Conservation (phyloP, 2,113 vertebrate genomes). For the Fregata magnificens region DNA sequence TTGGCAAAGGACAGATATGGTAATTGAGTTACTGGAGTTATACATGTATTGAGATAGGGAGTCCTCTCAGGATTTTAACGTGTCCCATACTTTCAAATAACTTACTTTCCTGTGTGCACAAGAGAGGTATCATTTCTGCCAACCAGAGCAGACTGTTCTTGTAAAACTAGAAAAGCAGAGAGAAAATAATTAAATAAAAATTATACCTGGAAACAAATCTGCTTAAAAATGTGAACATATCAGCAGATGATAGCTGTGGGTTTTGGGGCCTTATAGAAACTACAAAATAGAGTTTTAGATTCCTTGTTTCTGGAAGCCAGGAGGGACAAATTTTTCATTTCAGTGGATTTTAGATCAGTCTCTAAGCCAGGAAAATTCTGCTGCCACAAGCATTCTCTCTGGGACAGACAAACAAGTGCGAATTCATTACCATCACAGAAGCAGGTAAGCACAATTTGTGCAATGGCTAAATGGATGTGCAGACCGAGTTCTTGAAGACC, state of each 20-base stretch:
- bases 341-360: not conserved
- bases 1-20: not conserved
- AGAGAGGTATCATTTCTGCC: not conserved
- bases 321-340: not conserved
- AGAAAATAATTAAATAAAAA: not conserved
- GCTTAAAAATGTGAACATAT: not conserved
- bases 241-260: not conserved
- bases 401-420: not conserved
- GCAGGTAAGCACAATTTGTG: not conserved
- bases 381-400: not conserved
- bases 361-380: not conserved
- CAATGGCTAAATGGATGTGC: not conserved
- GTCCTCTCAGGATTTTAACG: not conserved
- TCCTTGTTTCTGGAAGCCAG: not conserved
- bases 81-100: not conserved
- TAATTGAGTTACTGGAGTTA: not conserved
- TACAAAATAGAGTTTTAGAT: not conserved
- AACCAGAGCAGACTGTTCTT: not conserved
- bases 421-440: not conserved
- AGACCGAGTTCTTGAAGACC: not conserved
- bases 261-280: not conserved
- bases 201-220: not conserved
- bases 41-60: not conserved
- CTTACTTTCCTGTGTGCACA: not conserved
- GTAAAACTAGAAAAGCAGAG: not conserved